phyloP scores from a whole-genome alignment of 2,888 invertebrate species.

The Calameuta filiformis region DNA sequence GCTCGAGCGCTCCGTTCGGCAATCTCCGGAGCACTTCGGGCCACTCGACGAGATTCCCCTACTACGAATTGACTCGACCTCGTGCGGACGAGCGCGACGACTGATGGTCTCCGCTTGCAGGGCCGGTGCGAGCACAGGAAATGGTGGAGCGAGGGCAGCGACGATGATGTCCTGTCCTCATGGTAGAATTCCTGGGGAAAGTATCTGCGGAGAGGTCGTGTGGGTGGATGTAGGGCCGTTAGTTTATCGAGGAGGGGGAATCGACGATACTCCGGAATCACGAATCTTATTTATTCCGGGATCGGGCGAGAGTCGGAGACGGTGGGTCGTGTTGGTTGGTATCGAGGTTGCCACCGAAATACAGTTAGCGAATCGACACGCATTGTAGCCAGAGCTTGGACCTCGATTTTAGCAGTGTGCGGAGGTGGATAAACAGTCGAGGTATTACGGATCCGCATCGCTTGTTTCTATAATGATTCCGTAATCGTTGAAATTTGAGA shows the following conservation, averaged over 20 bases:
- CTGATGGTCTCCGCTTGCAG: conserved; percentile 14
- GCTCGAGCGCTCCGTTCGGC: conserved; percentile 4
- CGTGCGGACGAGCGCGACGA: conserved; percentile 34
- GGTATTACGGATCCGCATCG: neutral
- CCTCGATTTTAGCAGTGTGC: neutral
- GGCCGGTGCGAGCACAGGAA: conserved; percentile 22
- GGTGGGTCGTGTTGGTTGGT: neutral
- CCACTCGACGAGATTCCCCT: conserved; percentile 14
- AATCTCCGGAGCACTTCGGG: neutral
- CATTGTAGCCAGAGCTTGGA: neutral
- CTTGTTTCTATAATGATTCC: neutral
- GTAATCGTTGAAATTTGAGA: neutral
- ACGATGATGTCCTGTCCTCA: conserved; percentile 1
- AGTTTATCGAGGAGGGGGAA: neutral
- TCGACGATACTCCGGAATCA: conserved; percentile 4
- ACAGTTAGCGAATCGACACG: neutral
- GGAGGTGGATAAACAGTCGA: neutral
- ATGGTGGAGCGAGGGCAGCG: conserved; percentile 19
- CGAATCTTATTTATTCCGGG: conserved; percentile 3
- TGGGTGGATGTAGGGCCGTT: conserved; percentile 1
- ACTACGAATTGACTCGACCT: conserved; percentile 62
- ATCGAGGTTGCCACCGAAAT: neutral
- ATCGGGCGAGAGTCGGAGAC: neutral
- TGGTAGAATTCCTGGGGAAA: neutral
- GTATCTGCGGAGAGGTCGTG: neutral